Percentiles rank a stretch among this genome's conserved stretches.
Evolutionary conservation across 2,113 vertebrate species (phyloP).

Genomic region (Brienomyrus longianalis): DNA sequence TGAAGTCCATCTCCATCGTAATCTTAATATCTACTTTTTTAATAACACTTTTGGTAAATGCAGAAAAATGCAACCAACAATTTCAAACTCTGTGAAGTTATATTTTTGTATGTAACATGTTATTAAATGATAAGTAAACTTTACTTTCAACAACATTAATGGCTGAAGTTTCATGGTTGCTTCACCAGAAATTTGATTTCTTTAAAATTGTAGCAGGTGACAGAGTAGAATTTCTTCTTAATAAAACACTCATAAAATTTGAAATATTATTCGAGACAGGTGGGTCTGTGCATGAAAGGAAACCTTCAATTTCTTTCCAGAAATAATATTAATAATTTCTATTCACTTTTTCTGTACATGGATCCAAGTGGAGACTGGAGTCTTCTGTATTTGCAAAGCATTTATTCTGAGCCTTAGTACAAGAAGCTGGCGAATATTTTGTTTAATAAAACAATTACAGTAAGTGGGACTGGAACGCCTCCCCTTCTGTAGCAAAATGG

Average conservation of each 20-base stretch:
- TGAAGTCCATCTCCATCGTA: not conserved
- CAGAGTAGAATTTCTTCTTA: constrained; percentile 39
- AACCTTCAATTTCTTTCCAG: constrained; percentile 39
- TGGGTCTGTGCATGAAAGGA: constrained; percentile 54
- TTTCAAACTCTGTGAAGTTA: not conserved
- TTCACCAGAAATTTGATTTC: constrained; percentile 8
- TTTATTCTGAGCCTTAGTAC: constrained; percentile 12
- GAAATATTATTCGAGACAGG: constrained; percentile 68
- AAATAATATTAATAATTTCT: constrained; percentile 44
- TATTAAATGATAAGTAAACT: not conserved
- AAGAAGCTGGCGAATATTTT: constrained; percentile 30
- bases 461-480: constrained; percentile 33
- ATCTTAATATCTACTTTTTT: not conserved
- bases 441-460: constrained; percentile 44
- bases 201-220: not conserved
- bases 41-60: not conserved
- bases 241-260: constrained; percentile 75
- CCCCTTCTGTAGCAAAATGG: constrained; percentile 33
- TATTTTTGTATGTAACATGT: not conserved
- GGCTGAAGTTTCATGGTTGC: not conserved
- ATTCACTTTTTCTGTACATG: constrained; percentile 13
- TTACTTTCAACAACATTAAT: constrained; percentile 4
- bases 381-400: constrained; percentile 1
- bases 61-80: not conserved
- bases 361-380: constrained; percentile 9